Base-by-base conservation (phyloP, 2,113 vertebrate genomes). In the Oreocharis arfaki region DNA sequence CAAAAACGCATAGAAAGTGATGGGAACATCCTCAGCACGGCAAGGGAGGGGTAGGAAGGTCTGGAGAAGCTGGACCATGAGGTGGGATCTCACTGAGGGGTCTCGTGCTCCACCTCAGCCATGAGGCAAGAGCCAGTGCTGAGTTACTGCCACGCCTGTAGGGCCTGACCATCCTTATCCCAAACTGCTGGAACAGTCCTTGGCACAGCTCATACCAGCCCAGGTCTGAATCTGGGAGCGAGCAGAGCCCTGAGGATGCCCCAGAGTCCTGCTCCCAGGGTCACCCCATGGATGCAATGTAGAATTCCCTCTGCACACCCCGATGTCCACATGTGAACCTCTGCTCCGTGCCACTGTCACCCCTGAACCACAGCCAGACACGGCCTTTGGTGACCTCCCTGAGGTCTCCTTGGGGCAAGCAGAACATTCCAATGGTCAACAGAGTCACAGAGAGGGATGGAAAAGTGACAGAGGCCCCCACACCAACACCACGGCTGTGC, bases 291-390 rank as follows among this genome's bases (percentile, higher is more conserved):
- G 52, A 6, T 39, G 27, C 39, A 26, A 15, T 2, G 16, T 13
- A 24, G 39, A 6, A 2, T 41, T 90, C 42, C 47, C n/a, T 78
- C 28, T 2, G 3, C 64, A 28, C 0, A 0, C 20, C 39, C 47
- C 0, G 0, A 11, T 4, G 4, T 13, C 47, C 2, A 0, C 26
- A 0, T 3, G 32, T 0, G 7, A 71, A 52, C 55, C 55, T 60
- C 57, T 46, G 37, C 50, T 60, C 35, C 2, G 2, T 4, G 3
- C 35, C 33, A 8, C 10, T 0, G 5, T 11, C 47, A 74, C 42
- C n/a, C 20, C 20, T 30, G 50, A 78, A 14, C 28, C 13, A 4
- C 41, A 69, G 52, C 24, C 32, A 49, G 24, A 16, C 1, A 0
- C 2, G 26, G 56, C 42, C 74, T 49, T n/a, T 8, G 10, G 57